phyloP scores from a whole-genome alignment of 2,888 invertebrate genomes.

The Lissocephala sabroskyi region DNA sequence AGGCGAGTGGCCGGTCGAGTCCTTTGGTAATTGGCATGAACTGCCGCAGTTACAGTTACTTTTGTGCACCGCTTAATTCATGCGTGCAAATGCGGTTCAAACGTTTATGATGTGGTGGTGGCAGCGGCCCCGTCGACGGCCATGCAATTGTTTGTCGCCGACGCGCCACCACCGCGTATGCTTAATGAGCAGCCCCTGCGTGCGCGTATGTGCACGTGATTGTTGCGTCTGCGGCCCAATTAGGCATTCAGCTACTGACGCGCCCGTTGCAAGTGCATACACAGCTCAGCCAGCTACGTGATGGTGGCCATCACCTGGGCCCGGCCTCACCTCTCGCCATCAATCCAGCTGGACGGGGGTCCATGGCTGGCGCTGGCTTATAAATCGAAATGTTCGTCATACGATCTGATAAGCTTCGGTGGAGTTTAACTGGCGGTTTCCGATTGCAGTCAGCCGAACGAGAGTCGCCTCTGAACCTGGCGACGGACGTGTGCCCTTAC shows the following conservation, averaged over 20 bases:
- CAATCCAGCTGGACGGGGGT: too few species aligned
- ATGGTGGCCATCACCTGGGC: too few species aligned
- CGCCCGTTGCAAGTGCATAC: constrained; percentile 3
- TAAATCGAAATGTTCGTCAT: not conserved
- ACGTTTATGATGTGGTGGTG: constrained; percentile 52
- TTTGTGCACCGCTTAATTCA: constrained; percentile 59
- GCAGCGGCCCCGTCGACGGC: constrained; percentile 18
- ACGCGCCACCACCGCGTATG: constrained; percentile 38
- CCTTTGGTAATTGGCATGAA: not conserved
- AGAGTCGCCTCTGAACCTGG: too few species aligned
- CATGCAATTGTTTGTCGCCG: constrained; percentile 38
- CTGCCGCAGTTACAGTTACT: constrained; percentile 35
- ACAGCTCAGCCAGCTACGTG: too few species aligned
- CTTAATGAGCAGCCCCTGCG: constrained; percentile 44
- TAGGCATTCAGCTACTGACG: constrained; percentile 49
- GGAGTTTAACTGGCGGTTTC: too few species aligned
- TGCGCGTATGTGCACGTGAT: constrained; percentile 13
- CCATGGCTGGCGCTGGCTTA: too few species aligned
- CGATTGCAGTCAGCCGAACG: too few species aligned
- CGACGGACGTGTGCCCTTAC: too few species aligned
- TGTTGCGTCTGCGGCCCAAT: constrained; percentile 40
- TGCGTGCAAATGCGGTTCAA: constrained; percentile 55
- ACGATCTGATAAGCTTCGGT: too few species aligned
- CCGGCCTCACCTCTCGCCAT: too few species aligned
- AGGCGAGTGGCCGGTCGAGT: not conserved